Percentiles rank a stretch among this genome's conserved stretches.
Evolutionary conservation across 1,140 invertebrate genomes (phyloP).

Genomic region (Rhagoletis pomonella): DNA sequence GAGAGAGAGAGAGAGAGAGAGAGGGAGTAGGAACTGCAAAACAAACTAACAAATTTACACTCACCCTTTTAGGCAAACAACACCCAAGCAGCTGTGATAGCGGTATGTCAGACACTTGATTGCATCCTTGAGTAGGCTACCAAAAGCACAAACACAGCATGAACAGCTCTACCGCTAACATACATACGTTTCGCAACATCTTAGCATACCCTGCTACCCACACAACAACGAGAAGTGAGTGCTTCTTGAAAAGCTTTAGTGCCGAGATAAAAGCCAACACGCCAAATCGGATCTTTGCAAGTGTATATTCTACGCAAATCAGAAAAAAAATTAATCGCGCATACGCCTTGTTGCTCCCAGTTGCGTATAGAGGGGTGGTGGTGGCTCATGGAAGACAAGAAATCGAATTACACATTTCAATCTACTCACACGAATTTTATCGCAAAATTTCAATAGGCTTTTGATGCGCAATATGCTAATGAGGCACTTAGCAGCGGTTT

Average conservation of each 20-base stretch:
- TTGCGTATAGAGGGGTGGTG: neutral
- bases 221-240: neutral
- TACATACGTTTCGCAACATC: constrained; percentile 28
- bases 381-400: neutral
- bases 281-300: neutral
- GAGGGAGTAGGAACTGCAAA: constrained; percentile 1
- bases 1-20: too few relatives aligned
- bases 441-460: constrained; percentile 48
- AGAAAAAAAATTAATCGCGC: neutral
- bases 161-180: neutral
- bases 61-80: neutral
- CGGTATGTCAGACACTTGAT: constrained; percentile 6
- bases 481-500: constrained; percentile 52
- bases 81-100: neutral
- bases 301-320: neutral
- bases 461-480: constrained; percentile 54
- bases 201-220: neutral
- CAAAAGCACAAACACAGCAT: constrained; percentile 18
- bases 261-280: neutral
- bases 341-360: neutral
- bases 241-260: neutral
- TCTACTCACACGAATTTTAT: constrained; percentile 46
- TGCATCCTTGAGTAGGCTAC: constrained; percentile 43
- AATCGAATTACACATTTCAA: constrained; percentile 42
- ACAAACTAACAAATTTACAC: constrained; percentile 36